Conservation (phyloP, 2,888 invertebrate species). For the Linyphia triangularis region DNA sequence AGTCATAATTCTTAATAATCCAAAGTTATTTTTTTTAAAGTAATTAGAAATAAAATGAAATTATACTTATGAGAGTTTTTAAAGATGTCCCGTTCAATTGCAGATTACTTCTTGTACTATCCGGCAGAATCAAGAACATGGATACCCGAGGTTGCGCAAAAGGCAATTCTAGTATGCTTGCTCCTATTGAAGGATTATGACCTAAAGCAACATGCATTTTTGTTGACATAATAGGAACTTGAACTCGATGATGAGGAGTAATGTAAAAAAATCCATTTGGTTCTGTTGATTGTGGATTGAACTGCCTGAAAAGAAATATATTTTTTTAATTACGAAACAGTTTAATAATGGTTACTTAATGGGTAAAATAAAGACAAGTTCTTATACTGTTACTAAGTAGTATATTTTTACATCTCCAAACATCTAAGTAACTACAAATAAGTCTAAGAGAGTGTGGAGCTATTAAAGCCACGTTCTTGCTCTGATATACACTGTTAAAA, state of each 20-base stretch:
- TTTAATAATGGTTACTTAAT: background rate
- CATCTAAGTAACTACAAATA: too few relatives aligned
- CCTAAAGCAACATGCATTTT: slow-evolving; percentile 79
- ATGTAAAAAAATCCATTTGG: slow-evolving; percentile 75
- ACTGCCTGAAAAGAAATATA: slow-evolving; percentile 56
- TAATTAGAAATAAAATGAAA: too few relatives aligned
- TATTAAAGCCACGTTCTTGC: too few relatives aligned
- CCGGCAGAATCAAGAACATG: slow-evolving; percentile 79
- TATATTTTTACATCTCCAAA: too few relatives aligned
- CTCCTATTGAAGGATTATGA: slow-evolving; percentile 78
- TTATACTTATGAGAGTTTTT: slow-evolving; percentile 56
- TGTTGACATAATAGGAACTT: slow-evolving; percentile 80
- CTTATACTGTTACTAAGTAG: too few relatives aligned
- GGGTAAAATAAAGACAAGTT: too few relatives aligned
- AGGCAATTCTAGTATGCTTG: slow-evolving; percentile 79
- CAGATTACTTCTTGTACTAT: slow-evolving; percentile 77
- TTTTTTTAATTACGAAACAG: too few relatives aligned
- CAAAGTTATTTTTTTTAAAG: too few relatives aligned
- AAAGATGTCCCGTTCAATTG: slow-evolving; percentile 78
- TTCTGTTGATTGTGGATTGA: slow-evolving; percentile 76
- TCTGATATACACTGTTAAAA: too few relatives aligned
- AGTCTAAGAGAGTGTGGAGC: too few relatives aligned
- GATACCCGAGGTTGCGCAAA: slow-evolving; percentile 78
- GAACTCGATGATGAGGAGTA: slow-evolving; percentile 73
- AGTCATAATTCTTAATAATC: background rate